Evolutionary conservation across 2,797 vertebrate species (phyloP), one percentile per base, ranked within the genome.

Genomic region (Falco naumanni): DNA sequence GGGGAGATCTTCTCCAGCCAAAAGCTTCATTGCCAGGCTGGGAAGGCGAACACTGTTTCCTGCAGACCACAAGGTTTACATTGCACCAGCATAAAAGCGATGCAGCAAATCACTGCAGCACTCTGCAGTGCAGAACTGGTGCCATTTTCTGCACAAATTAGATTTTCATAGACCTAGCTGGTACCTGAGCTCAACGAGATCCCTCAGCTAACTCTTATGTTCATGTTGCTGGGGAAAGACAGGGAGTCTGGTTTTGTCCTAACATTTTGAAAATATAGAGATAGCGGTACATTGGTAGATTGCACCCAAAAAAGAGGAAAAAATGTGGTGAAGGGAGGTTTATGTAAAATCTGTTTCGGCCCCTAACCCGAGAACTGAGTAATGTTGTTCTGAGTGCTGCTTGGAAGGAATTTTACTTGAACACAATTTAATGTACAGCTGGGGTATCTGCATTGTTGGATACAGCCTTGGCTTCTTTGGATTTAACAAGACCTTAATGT

Each of bases 401-500:
- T 54, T 9, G 1, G 43, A 47, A 71, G n/a, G 47, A 63, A 51
- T 86, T 63, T 69, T 71, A 8, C 81, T 54, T 13, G 5, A 59
- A 21, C 3, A 5, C 5, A 10, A 16, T 54, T 78, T 53, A 22
- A 63, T n/a, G 11, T 66, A 66, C 45, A 76, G 24, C 54, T 57
- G 19, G 20, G 24, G 5, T 66, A 31, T 79, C 69, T 88, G 16
- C 61, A 50, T 48, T 85, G 68, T 8, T 57, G 34, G 79, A 31
- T 66, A 7, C n/a, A 75, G 59, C 47, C 28, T 79, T 69, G 54
- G 75, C 50, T 91, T 71, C 76, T 68, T 84, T 51, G n/a, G 51
- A 69, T 91, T 96, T 92, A 97, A 96, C 72, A 93, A 96, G 86
- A 83, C 79, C 84, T 92, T 83, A 95, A 83, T n/a, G 64, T 39